phyloP scores from a whole-genome alignment of 2,888 invertebrate genomes.

The Drosophila quinaria region DNA sequence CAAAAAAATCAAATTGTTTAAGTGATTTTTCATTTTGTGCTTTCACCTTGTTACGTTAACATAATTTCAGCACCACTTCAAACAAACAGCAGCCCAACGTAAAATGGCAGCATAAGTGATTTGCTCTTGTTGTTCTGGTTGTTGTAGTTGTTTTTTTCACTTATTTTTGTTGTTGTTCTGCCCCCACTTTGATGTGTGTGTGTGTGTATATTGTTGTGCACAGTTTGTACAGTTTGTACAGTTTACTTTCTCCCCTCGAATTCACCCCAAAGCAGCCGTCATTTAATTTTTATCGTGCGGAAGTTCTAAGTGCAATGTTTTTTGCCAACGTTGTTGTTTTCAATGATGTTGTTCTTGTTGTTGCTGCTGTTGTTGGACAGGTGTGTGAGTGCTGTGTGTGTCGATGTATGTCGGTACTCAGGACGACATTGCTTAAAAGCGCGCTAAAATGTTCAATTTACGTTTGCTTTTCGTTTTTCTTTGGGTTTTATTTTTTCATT shows the following conservation, averaged over 20 bases:
- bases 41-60: conserved; percentile 82
- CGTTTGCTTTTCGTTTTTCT: conserved; percentile 58
- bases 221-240: conserved; percentile 35
- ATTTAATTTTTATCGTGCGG: conserved; percentile 81
- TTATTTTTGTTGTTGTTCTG: conserved; percentile 11
- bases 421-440: conserved; percentile 73
- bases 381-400: conserved; percentile 47
- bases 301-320: conserved; percentile 80
- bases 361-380: conserved; percentile 61
- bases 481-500: conserved; percentile 9
- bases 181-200: conserved; percentile 63
- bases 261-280: conserved; percentile 61
- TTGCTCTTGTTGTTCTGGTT: conserved; percentile 35
- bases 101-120: conserved; percentile 76
- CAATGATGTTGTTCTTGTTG: conserved; percentile 20
- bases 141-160: conserved; percentile 3
- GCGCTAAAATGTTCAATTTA: conserved; percentile 82
- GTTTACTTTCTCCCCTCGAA: conserved; percentile 13
- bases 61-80: conserved; percentile 76
- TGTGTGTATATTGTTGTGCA: conserved; percentile 60
- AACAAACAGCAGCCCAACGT: conserved; percentile 61
- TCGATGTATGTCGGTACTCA: conserved; percentile 12
- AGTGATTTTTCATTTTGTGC: conserved; percentile 82
- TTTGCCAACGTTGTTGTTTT: conserved; percentile 28
- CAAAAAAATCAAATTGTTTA: conserved; percentile 79